Percentiles rank a stretch among this genome's conserved stretches.
These are phyloP conservation scores for Megalopta genalis DNA, from an alignment of 1,140 invertebrate genomes.

Conservation along the genomic window DNA sequence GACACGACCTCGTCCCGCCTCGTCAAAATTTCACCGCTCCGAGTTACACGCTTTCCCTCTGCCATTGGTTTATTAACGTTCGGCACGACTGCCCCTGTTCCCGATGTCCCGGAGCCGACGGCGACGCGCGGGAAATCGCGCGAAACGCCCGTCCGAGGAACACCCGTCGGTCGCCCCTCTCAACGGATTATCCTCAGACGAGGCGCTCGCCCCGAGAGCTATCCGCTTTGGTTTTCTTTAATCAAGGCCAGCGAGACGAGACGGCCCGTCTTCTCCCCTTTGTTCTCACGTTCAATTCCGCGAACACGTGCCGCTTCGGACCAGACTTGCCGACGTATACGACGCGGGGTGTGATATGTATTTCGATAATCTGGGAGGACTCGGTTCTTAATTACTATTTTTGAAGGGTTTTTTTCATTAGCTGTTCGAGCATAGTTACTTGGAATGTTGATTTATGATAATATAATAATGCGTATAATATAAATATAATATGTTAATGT, in stretches of 20 bases:
- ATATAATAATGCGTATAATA: no score
- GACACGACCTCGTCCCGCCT: no score
- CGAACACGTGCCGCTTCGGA: neutral
- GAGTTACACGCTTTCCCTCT: neutral
- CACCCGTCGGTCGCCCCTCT: neutral
- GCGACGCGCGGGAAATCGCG: neutral
- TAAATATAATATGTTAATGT: no score
- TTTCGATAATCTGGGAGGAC: no score
- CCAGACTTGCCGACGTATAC: no score
- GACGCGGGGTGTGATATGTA: no score
- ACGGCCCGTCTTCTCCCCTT: neutral
- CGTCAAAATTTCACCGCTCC: neutral
- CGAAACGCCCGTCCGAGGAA: no score
- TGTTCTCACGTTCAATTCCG: neutral
- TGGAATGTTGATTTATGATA: no score
- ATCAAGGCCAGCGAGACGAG: constrained; percentile 19
- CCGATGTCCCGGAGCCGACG: neutral
- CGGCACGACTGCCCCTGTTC: neutral
- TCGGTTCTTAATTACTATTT: no score
- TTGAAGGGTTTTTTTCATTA: no score
- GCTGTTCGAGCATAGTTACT: no score
- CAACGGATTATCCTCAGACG: constrained; percentile 5
- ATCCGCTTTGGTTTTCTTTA: constrained; percentile 28
- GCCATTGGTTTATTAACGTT: neutral
- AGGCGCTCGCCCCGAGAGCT: neutral